Evolutionary conservation across 2,888 invertebrate genomes (phyloP).

Genomic region (Limnephilus rhombicus): DNA sequence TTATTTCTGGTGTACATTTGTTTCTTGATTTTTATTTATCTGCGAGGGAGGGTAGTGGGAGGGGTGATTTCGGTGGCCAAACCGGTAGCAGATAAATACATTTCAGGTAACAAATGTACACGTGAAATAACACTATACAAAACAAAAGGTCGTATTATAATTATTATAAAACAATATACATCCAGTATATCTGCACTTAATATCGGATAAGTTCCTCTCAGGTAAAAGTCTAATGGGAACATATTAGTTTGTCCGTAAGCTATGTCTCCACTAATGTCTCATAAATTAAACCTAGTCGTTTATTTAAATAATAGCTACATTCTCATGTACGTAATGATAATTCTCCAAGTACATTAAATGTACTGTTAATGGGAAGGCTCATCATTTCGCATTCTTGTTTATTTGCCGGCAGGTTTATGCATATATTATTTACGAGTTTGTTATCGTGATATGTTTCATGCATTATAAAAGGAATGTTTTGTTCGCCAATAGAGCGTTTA

Average conservation of each 20-base stretch:
- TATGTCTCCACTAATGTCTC: neutral
- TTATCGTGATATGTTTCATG: neutral
- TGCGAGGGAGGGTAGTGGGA: too few relatives aligned
- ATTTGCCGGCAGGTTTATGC: neutral
- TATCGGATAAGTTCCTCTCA: neutral
- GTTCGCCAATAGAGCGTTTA: neutral
- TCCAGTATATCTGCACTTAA: neutral
- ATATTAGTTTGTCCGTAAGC: neutral
- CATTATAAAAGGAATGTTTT: neutral
- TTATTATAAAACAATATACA: neutral
- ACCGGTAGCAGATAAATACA: too few relatives aligned
- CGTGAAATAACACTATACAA: too few relatives aligned
- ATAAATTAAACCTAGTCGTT: neutral
- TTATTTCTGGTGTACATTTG: too few relatives aligned
- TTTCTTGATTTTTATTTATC: too few relatives aligned
- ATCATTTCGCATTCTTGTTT: neutral
- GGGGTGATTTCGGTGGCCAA: too few relatives aligned
- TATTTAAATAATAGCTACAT: neutral
- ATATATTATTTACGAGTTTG: neutral
- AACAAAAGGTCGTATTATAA: neutral
- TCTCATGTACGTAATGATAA: neutral
- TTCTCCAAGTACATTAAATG: neutral
- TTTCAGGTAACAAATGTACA: too few relatives aligned
- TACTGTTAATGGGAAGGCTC: neutral
- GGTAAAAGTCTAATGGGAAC: neutral